Base-by-base conservation (phyloP, 2,113 vertebrate species). In the Periophthalmus modestus region DNA sequence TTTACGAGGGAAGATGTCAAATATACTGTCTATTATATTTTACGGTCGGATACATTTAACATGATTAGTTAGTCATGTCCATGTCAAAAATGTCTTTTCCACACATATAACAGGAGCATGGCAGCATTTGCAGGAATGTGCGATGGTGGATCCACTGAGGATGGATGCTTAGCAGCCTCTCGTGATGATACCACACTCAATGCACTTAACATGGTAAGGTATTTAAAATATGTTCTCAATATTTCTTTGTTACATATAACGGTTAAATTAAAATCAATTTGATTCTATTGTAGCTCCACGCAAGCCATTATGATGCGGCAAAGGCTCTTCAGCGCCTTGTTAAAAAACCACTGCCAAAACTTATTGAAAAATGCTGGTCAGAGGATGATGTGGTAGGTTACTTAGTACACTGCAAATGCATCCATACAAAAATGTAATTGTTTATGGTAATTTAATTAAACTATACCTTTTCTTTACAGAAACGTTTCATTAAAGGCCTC, bases 41-140 rank as follows among this genome's bases (percentile, higher is more conserved):
- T 62, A 62, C 14, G 3, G 59, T 34, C 19, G 15, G 28, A 16
- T 34, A 7, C 59, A 34, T 62, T 62, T 62, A 2, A 34, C 59
- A 34, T 34, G 14, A 34, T 62, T 62, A 34, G 14, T 34, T 16
- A 9, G 59, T 62, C 28, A 24, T 66, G n/a, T 66, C 19, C 39
- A 23, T 61, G 52, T 34, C 19, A 55, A n/a, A 46, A 34, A 34
- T 77, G 10, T 68, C 13, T 62, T 62, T 46, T 73, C 5, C 48
- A 50, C 54, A 3, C 66, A 74, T 76, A 46, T 71, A 72, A 0
- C 63, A 99, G 98, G 97, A 99, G 98, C 93, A 99, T 99, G 97
- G 98, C 98, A 28, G 98, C 98, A 0, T 99, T 99, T 91, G 98
- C 98, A 58, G 98, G 98, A 14, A 99, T 99, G 98, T 99, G 98